Conservation (phyloP, 2,888 invertebrate genomes). For the Stegana nigrithorax region DNA sequence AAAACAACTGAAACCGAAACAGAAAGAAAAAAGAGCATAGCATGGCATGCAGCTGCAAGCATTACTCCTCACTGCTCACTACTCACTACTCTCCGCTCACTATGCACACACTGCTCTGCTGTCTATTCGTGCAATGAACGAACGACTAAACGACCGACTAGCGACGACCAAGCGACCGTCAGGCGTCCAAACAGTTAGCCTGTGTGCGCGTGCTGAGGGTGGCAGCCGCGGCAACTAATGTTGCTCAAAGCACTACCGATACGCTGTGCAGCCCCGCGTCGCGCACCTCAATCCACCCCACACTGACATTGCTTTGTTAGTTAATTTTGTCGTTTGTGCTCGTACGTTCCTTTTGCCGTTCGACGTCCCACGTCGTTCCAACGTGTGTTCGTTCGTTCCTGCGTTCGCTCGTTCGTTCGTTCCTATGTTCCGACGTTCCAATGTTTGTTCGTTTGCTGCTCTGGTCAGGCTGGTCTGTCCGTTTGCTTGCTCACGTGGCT, state of each 20-base stretch:
- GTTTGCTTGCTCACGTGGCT: constrained; percentile 51
- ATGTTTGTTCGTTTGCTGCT: not conserved
- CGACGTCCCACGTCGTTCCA: constrained; percentile 23
- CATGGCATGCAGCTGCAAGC: not conserved
- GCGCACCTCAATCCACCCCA: not conserved
- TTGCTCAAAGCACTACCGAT: constrained; percentile 13
- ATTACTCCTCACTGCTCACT: not conserved
- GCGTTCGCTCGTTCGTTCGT: constrained; percentile 31
- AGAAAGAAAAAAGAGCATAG: constrained; percentile 4
- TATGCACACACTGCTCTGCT: too few relatives aligned
- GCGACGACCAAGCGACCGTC: too few relatives aligned
- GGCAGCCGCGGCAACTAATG: constrained; percentile 26
- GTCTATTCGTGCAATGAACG: too few relatives aligned
- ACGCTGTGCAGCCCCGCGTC: not conserved
- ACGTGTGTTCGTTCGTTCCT: not conserved
- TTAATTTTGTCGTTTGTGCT: not conserved
- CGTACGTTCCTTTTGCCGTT: constrained; percentile 6
- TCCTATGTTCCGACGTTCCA: not conserved
- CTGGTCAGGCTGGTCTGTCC: constrained; percentile 13
- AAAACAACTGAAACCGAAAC: constrained; percentile 30
- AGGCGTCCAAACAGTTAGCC: not conserved
- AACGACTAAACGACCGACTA: too few relatives aligned
- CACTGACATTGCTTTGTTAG: not conserved
- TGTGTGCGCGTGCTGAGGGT: constrained; percentile 17
- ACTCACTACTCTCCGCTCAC: not conserved